phyloP scores from a whole-genome alignment of 2,113 vertebrate species.

The Carassius gibelio region DNA sequence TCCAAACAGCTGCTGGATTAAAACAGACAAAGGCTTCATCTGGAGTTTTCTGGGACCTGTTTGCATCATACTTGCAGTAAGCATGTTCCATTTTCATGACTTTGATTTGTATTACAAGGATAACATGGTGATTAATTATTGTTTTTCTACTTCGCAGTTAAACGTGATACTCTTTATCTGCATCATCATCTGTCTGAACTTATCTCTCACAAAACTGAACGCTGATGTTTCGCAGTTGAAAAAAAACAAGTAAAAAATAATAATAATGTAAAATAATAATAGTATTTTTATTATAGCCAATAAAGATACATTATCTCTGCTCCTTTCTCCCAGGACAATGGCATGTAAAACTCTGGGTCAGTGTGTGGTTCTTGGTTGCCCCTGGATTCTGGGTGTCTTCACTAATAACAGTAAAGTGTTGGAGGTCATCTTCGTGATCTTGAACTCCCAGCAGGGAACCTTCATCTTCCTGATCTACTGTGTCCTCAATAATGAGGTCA shows the following conservation, averaged over 20 bases:
- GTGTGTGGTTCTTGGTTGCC: constrained; percentile 68
- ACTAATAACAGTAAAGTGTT: neutral
- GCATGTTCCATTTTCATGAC: neutral
- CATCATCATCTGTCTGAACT: constrained; percentile 65
- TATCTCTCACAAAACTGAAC: constrained; percentile 66
- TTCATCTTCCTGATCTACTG: constrained; percentile 52
- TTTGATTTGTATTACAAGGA: neutral
- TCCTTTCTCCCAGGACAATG: constrained; percentile 59
- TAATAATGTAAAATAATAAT: neutral
- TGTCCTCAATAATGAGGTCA: constrained; percentile 48
- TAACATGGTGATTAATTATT: neutral
- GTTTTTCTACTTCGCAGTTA: constrained; percentile 51
- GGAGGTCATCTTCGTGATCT: constrained; percentile 37
- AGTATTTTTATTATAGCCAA: too few species aligned
- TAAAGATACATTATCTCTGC: neutral
- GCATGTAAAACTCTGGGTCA: constrained; percentile 69
- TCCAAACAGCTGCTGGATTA: constrained; percentile 49
- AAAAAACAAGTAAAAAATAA: constrained; percentile 60
- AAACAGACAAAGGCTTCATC: neutral
- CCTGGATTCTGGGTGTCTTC: constrained; percentile 60
- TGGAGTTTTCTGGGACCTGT: constrained; percentile 57
- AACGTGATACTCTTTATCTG: constrained; percentile 65
- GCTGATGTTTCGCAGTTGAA: constrained; percentile 65
- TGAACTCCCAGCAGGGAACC: constrained; percentile 55
- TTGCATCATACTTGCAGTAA: constrained; percentile 31